These are phyloP conservation scores for Oligia latruncula DNA, from an alignment of 2,888 invertebrate genomes.

Conservation along the genomic window DNA sequence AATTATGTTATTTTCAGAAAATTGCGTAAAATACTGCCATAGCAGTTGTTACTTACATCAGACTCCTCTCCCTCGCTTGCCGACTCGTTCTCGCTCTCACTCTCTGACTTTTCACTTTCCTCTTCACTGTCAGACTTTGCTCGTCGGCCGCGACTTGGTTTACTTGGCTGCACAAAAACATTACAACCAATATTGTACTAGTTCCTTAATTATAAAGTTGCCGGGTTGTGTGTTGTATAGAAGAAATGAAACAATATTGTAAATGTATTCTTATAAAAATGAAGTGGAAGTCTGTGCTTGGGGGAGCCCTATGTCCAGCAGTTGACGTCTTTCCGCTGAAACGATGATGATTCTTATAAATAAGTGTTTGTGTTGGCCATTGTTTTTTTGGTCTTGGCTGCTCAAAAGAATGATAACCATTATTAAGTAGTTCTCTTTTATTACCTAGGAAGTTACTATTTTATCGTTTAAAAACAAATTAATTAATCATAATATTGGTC, in stretches of 20 bases:
- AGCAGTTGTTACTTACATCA: constrained; percentile 79
- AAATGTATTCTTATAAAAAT: not conserved
- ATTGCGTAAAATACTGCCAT: not conserved
- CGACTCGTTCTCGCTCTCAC: constrained; percentile 85
- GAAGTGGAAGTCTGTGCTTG: not conserved
- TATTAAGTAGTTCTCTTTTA: not conserved
- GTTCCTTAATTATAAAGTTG: not conserved
- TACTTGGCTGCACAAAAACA: constrained; percentile 59
- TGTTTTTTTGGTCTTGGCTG: constrained; percentile 42
- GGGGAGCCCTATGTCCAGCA: not conserved
- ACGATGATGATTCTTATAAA: not conserved
- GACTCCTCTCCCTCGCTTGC: constrained; percentile 88
- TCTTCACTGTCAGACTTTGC: constrained; percentile 88
- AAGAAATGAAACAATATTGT: not conserved
- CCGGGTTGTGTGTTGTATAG: not conserved
- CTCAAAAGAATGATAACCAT: not conserved
- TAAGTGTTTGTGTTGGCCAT: not conserved
- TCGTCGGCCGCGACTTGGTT: constrained; percentile 80
- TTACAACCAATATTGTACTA: not conserved
- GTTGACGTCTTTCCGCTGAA: not conserved
- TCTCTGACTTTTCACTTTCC: constrained; percentile 88
- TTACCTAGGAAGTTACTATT: not conserved
- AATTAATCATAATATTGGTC: not conserved
- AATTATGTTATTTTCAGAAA: not conserved
- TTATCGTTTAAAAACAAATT: no score